phyloP scores from a whole-genome alignment of 2,888 invertebrate species.

The Stegophylla sp. region DNA sequence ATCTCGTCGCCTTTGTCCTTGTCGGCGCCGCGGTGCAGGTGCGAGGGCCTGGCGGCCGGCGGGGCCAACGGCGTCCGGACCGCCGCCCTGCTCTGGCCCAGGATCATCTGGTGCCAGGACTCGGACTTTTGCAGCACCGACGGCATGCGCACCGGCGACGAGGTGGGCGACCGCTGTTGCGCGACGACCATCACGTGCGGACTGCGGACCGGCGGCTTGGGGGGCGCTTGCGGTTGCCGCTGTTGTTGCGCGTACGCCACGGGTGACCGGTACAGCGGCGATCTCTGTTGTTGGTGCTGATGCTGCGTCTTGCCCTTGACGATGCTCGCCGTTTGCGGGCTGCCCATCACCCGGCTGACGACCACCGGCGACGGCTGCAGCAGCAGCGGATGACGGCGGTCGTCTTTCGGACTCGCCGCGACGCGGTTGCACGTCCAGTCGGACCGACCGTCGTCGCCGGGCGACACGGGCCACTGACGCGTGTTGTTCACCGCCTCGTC shows the following conservation, averaged over 20 bases:
- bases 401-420: background rate
- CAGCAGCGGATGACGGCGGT: background rate
- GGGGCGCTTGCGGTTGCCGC: background rate
- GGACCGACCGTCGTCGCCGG: background rate
- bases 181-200: constrained; percentile 33
- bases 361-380: background rate
- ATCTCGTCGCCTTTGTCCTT: no score
- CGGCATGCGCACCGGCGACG: constrained; percentile 60
- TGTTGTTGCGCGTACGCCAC: background rate
- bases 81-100: constrained; percentile 64
- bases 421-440: background rate
- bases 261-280: background rate
- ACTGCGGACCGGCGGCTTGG: constrained; percentile 12
- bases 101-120: constrained; percentile 79
- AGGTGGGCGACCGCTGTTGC: constrained; percentile 59
- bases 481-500: background rate
- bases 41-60: background rate
- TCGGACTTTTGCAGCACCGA: constrained; percentile 74
- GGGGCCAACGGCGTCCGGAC: constrained; percentile 61
- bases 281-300: no score
- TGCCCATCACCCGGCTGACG: constrained; percentile 73
- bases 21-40: background rate
- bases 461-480: background rate
- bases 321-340: constrained; percentile 54
- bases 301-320: constrained; percentile 32